Evolutionary conservation across 2,888 invertebrate genomes (phyloP), one percentile per base, ranked within the genome.

Genomic region (Diloba caeruleocephala): DNA sequence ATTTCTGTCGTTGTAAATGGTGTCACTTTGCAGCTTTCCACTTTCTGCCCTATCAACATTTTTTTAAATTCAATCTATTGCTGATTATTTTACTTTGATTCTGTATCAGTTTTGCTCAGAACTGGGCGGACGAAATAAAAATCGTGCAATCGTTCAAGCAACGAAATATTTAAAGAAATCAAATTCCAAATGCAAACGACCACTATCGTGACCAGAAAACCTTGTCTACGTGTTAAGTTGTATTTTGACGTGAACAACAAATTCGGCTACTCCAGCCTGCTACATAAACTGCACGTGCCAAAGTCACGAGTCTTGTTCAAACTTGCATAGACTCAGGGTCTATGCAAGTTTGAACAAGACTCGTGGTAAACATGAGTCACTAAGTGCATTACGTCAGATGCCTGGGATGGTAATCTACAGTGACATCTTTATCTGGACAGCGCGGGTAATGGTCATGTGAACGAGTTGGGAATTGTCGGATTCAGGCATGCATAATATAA

Each of bases 261-360:
- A 60, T 56, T 63, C 50, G 57, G 50, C 6, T 50, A 41, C 13
- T 39, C 49, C 49, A 50, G 57, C 44, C 6, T 50, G 41, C 13
- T 39, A 42, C 49, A 50, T 63, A 56, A 50, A 41, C 32, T 61
- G 43, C 64, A 58, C 23, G 54, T 42, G 63, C 55, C 57, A 50
- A 63, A 44, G 41, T 33, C 41, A 23, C 38, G 8, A 10, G 37
- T 10, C 14, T 14, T 31, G n/a, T n/a, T n/a, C n/a, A n/a, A n/a
- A n/a, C n/a, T n/a, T n/a, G n/a, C n/a, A n/a, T n/a, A n/a, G n/a
- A n/a, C n/a, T n/a, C n/a, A n/a, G n/a, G n/a, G 23, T 53, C 41
- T 50, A 44, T 51, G 61, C 54, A 58, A 51, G 63, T 68, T 48
- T 51, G 51, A 50, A 69, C 60, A 52, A 45, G 52, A 54, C 38